Evolutionary conservation across 2,888 invertebrate genomes (phyloP).

Genomic region (Bombyx huttoni): DNA sequence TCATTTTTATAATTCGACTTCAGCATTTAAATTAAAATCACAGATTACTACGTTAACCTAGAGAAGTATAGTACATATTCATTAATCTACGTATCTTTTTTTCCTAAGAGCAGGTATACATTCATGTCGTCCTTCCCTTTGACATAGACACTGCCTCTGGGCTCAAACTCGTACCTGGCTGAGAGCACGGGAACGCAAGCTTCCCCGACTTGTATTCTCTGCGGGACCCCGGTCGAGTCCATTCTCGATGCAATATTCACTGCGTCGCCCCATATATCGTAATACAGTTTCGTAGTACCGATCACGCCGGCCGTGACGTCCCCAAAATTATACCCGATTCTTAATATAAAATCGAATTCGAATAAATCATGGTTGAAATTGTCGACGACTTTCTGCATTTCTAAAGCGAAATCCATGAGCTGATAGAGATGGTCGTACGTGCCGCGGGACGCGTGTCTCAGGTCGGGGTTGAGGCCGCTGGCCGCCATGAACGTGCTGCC

Average conservation of each 20-base stretch:
- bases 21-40: conserved; percentile 54
- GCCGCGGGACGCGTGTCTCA: conserved; percentile 77
- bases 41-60: conserved; percentile 57
- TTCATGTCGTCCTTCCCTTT: conserved; percentile 98
- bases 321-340: conserved; percentile 93
- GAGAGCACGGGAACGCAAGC: conserved; percentile 80
- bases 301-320: conserved; percentile 98
- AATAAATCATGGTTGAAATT: conserved; percentile 92
- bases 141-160: conserved; percentile 93
- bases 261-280: conserved; percentile 99
- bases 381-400: conserved; percentile 89
- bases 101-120: conserved; percentile 81
- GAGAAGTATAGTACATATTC: conserved; percentile 10
- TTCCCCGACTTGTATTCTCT: conserved; percentile 87
- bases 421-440: conserved; percentile 86
- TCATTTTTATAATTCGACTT: conserved; percentile 15
- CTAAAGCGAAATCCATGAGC: conserved; percentile 93
- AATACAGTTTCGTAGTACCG: conserved; percentile 95
- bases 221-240: conserved; percentile 95
- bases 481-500: conserved; percentile 98
- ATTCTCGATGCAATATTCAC: conserved; percentile 97
- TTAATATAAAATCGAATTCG: conserved; percentile 88
- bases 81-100: conserved; percentile 51
- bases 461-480: conserved; percentile 89
- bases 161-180: conserved; percentile 87